Percentiles rank a stretch among this genome's conserved stretches.
These are phyloP conservation scores for Helicolenus hilgendorfi DNA, from an alignment of 2,797 vertebrate genomes.

Conservation along the genomic window DNA sequence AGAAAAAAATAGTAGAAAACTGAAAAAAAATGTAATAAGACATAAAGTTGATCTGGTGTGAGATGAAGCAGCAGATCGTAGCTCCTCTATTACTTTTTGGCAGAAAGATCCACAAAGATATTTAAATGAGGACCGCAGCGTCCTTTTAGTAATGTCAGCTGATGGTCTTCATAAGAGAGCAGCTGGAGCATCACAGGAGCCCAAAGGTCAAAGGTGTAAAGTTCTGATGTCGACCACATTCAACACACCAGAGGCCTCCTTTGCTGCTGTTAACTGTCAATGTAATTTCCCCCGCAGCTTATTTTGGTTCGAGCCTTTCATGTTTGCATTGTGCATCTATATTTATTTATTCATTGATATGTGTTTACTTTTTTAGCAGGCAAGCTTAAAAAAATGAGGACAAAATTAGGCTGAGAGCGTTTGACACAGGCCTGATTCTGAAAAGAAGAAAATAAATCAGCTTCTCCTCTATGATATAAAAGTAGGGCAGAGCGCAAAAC, in stretches of 20 bases:
- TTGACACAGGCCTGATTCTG: slow-evolving; percentile 26
- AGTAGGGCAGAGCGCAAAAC: slow-evolving; percentile 32
- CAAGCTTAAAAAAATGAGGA: slow-evolving; percentile 2
- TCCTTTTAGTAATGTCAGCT: background rate
- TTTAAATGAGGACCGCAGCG: background rate
- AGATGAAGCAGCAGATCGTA: background rate
- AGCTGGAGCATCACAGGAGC: background rate
- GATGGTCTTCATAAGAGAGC: background rate
- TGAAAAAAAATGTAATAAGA: background rate
- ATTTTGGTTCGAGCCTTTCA: background rate
- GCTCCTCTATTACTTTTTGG: background rate
- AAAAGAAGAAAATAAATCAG: slow-evolving; percentile 24
- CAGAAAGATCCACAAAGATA: background rate
- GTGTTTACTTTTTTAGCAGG: slow-evolving; percentile 27
- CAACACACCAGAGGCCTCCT: background rate
- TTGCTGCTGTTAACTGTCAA: background rate
- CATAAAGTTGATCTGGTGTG: background rate
- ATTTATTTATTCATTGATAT: slow-evolving; percentile 12
- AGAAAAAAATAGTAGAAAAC: background rate
- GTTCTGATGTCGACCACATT: slow-evolving; percentile 12
- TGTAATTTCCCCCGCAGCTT: background rate
- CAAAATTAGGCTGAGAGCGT: slow-evolving; percentile 6
- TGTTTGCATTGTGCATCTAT: slow-evolving; percentile 8
- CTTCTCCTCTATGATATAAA: slow-evolving; percentile 28
- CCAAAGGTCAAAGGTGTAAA: slow-evolving; percentile 33